phyloP scores from a whole-genome alignment of 2,888 invertebrate species.

The Dynastes tityus region DNA sequence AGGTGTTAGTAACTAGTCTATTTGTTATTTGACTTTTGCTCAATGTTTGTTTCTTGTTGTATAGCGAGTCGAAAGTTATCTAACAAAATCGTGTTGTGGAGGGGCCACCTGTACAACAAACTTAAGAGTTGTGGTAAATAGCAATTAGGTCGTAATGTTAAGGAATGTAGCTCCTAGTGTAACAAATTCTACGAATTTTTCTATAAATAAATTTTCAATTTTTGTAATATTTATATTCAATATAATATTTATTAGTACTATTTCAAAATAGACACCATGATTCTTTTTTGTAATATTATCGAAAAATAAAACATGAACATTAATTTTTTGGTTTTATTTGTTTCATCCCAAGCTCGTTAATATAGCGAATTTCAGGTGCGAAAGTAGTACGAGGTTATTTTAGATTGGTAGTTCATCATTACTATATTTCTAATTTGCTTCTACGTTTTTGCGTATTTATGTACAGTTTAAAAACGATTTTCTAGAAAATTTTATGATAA shows the following conservation, averaged over 20 bases:
- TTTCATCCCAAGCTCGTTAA: no score
- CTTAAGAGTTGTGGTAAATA: neutral
- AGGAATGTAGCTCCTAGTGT: neutral
- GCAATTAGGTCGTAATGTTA: neutral
- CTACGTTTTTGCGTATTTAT: no score
- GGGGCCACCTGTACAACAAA: neutral
- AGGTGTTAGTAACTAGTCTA: slow-evolving; percentile 15
- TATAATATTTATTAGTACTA: slow-evolving; percentile 5
- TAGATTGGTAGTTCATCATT: no score
- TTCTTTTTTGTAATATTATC: no score
- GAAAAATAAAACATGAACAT: neutral
- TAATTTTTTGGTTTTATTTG: neutral
- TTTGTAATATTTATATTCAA: slow-evolving; percentile 7
- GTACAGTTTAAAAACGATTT: no score
- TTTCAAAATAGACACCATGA: neutral
- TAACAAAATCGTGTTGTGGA: slow-evolving; percentile 10
- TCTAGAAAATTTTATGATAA: no score
- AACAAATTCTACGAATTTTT: slow-evolving; percentile 1
- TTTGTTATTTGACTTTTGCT: slow-evolving; percentile 34
- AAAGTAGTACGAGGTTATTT: no score
- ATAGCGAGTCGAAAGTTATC: slow-evolving; percentile 9
- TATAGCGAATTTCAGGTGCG: no score
- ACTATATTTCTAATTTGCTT: no score
- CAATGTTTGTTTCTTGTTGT: slow-evolving; percentile 35
- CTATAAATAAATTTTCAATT: slow-evolving; percentile 5